Conservation (phyloP, 2,113 vertebrate species). For the Galemys pyrenaicus region DNA sequence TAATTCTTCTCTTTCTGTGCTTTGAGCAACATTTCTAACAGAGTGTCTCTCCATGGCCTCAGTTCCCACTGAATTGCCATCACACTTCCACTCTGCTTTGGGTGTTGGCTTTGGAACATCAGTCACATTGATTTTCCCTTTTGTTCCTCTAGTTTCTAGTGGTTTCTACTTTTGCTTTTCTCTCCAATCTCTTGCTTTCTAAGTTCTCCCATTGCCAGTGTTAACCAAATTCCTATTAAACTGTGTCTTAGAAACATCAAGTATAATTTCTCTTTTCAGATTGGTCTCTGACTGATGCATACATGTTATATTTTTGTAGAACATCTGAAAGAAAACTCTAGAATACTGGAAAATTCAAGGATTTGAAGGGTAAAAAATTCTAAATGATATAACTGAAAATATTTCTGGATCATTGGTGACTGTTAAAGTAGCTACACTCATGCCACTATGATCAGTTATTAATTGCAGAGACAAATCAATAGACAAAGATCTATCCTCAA, state of each 20-base stretch:
- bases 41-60: not conserved
- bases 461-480: not conserved
- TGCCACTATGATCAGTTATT: not conserved
- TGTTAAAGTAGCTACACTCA: not conserved
- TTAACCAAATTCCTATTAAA: conserved; percentile 9
- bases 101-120: not conserved
- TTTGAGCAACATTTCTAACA: not conserved
- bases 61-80: not conserved
- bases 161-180: not conserved
- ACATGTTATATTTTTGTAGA: conserved; percentile 21
- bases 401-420: not conserved
- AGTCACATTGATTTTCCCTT: not conserved
- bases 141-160: no score
- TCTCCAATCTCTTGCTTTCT: not conserved
- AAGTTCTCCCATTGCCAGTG: not conserved
- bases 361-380: conserved; percentile 1
- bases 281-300: not conserved
- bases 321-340: not conserved
- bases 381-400: not conserved
- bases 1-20: not conserved
- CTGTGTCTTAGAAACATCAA: not conserved
- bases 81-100: not conserved
- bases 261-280: conserved; percentile 26
- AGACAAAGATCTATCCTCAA: not conserved
- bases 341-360: conserved; percentile 3